phyloP scores from a whole-genome alignment of 1,140 invertebrate genomes.

The Aphelenchoides fujianensis region DNA sequence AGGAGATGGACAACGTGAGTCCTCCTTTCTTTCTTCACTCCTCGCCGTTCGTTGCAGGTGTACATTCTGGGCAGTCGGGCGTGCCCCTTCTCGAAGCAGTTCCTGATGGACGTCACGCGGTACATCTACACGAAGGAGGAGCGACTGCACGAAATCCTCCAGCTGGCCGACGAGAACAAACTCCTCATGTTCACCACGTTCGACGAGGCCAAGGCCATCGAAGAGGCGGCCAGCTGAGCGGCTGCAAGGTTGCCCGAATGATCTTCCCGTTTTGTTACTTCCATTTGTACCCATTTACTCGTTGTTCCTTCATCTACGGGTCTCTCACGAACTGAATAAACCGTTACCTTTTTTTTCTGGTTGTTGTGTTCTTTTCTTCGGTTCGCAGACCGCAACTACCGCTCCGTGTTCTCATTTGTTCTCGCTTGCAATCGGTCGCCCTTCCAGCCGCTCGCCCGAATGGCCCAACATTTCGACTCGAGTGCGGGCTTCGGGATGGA shows the following conservation, averaged over 20 bases:
- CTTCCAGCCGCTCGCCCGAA: no score
- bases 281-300: constrained; percentile 9
- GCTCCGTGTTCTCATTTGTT: constrained; percentile 6
- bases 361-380: no score
- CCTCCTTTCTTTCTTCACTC: not conserved
- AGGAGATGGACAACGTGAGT: not conserved
- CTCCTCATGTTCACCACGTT: not conserved
- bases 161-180: not conserved
- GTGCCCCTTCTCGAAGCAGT: constrained; percentile 16
- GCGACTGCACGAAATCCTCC: not conserved
- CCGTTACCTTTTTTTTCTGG: no score
- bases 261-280: not conserved
- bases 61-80: not conserved
- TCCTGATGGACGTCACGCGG: constrained; percentile 12
- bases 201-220: not conserved
- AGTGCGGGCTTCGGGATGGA: constrained; percentile 12
- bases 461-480: constrained; percentile 16
- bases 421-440: no score
- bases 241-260: no score
- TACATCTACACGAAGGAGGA: not conserved
- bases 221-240: not conserved
- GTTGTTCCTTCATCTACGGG: not conserved
- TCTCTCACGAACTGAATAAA: no score
- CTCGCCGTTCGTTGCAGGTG: constrained; percentile 9
- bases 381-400: not conserved